Evolutionary conservation across 2,113 vertebrate genomes (phyloP).

Genomic region (Podarcis raffonei): DNA sequence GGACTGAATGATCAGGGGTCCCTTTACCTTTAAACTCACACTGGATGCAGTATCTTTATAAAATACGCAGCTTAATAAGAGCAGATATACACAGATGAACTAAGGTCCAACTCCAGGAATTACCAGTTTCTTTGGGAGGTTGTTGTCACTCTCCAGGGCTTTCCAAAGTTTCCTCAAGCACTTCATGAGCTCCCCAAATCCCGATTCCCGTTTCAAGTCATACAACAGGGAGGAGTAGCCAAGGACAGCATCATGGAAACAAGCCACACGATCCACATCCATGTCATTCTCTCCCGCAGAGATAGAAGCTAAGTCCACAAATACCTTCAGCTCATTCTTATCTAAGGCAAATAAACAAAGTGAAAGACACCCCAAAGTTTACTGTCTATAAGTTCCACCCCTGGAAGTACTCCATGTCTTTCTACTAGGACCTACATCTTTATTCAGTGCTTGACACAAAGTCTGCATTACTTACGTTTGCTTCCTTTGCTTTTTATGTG

Average conservation of each 20-base stretch:
- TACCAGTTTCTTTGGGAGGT: slow-evolving; percentile 89
- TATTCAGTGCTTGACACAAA: background rate
- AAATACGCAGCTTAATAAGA: background rate
- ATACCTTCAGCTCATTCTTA: slow-evolving; percentile 93
- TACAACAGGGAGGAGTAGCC: slow-evolving; percentile 90
- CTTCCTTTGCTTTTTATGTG: rapidly evolving
- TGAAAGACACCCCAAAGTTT: background rate
- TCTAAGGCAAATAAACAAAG: slow-evolving; percentile 66
- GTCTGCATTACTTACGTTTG: background rate
- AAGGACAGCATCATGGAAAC: slow-evolving; percentile 91
- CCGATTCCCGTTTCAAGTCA: slow-evolving; percentile 76
- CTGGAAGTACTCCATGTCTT: background rate
- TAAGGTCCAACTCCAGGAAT: slow-evolving; percentile 24
- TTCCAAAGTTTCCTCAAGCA: slow-evolving; percentile 88
- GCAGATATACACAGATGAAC: background rate
- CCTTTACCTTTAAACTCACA: background rate
- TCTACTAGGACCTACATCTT: background rate
- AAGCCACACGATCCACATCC: slow-evolving; percentile 93
- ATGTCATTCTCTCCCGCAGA: slow-evolving; percentile 97
- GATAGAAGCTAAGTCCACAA: slow-evolving; percentile 96
- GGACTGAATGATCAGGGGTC: too few relatives aligned
- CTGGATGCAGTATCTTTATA: background rate
- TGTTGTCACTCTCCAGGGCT: slow-evolving; percentile 87
- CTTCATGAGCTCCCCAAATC: slow-evolving; percentile 78
- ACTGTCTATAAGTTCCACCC: background rate